Base-by-base conservation (phyloP, 2,888 invertebrate genomes). In the Drosophila testacea region DNA sequence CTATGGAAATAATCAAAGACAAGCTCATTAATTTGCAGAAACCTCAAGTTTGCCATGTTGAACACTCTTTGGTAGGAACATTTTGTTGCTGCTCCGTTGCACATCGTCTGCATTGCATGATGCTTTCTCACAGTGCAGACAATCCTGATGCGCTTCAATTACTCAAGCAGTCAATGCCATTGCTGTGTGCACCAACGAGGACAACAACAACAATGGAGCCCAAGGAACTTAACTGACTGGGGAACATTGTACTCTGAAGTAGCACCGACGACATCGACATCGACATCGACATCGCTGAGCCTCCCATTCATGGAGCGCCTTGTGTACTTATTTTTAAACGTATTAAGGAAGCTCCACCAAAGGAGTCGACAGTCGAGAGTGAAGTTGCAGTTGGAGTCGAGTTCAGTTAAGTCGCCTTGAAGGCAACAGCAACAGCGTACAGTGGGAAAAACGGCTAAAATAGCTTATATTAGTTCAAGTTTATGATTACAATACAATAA, bases 91-190 rank as follows among this genome's bases (percentile, higher is more conserved):
- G 42, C 42, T 55, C 42, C 46, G 56, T 36, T 34, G 44, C 44
- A 46, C 56, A 36, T 34, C 22, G 44, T 65, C 28, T 54, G 27
- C 42, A 50, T 11, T 28, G 22, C 50, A 28, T 6, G 16, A 16
- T 34, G 30, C 36, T 46, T 50, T 54, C 60, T 48, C 27, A 27
- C 60, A 66, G 52, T 30, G 28, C 36, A 61, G 54, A 59, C 61
- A 42, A 74, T 68, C 68, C 66, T 66, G 83, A 81, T 73, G 70
- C 69, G 69, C 73, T 65, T 81, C 82, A 83, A 81, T 81, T 87
- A 78, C 78, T 82, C 81, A 83, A 73, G 78, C 84, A 83, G 78
- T 83, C 83, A 82, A 86, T 86, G 87, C 71, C 77, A 74, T 46
- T 69, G 69, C 16, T 16, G 16, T 16, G 68, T 28, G 57, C 38